Conservation (phyloP, 2,113 vertebrate genomes). For the Gambusia affinis region DNA sequence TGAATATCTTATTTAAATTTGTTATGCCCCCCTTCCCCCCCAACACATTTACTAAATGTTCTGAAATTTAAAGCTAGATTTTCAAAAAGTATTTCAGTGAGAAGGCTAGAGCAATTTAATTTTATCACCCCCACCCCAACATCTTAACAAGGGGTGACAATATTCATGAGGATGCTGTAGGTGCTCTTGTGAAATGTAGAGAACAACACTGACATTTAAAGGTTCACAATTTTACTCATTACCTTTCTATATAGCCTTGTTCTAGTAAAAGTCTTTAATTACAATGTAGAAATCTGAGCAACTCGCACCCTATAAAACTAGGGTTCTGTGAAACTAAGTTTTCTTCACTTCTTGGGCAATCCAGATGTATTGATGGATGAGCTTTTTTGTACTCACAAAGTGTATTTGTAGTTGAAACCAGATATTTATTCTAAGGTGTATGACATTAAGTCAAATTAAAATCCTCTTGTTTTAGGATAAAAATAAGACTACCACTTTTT, state of each 20-base stretch:
- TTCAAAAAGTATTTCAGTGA: neutral
- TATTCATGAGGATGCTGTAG: neutral
- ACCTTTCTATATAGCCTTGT: conserved; percentile 30
- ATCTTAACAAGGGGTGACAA: neutral
- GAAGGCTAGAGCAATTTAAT: neutral
- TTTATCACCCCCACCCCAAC: too few relatives aligned
- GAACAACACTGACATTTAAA: neutral
- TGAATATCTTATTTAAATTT: neutral
- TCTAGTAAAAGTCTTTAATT: conserved; percentile 21
- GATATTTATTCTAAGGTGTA: neutral
- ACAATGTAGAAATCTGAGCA: conserved; percentile 30
- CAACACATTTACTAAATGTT: neutral
- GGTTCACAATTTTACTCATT: conserved; percentile 7
- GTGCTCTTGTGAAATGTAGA: neutral
- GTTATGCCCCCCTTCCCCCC: too few relatives aligned
- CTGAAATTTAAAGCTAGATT: too few relatives aligned
- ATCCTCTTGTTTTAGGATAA: neutral
- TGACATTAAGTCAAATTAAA: neutral
- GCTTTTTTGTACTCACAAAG: conserved; percentile 14
- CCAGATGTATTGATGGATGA: conserved; percentile 5
- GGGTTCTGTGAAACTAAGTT: conserved; percentile 42
- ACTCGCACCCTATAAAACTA: conserved; percentile 74
- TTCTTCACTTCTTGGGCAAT: conserved; percentile 26
- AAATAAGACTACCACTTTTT: neutral
- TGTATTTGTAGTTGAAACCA: conserved; percentile 36